Percentiles rank a stretch among this genome's conserved stretches.
Conservation (phyloP, 2,888 invertebrate species). For the Leptodirus hochenwartii region DNA sequence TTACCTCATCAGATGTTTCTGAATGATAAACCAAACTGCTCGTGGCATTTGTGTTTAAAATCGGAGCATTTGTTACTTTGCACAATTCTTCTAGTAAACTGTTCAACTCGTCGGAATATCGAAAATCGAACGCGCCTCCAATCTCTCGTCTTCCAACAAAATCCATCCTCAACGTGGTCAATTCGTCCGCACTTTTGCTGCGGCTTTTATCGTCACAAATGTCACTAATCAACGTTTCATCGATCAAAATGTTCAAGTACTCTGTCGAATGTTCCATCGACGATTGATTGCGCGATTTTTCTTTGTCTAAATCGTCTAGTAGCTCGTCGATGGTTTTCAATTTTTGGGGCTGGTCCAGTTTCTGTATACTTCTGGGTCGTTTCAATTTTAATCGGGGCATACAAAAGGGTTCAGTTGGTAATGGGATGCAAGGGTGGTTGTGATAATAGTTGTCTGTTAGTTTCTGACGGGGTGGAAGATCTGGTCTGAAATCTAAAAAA, state of each 20-base stretch:
- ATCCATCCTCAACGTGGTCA: constrained; percentile 8
- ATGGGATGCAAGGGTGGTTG: too few relatives aligned
- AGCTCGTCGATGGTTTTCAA: constrained; percentile 22
- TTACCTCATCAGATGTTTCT: constrained; percentile 22
- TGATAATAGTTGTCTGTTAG: too few relatives aligned
- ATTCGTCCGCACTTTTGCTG: constrained; percentile 13
- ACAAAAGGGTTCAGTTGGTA: too few relatives aligned
- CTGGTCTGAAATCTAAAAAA: too few relatives aligned
- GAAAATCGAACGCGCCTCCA: neutral
- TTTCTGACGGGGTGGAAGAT: too few relatives aligned
- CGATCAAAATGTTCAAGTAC: constrained; percentile 23
- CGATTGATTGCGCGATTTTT: constrained; percentile 14
- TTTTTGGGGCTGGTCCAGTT: constrained; percentile 12
- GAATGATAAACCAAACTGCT: constrained; percentile 21
- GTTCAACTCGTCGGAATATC: constrained; percentile 24
- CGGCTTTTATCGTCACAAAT: constrained; percentile 6
- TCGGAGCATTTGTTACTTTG: constrained; percentile 26
- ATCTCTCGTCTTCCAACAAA: constrained; percentile 11
- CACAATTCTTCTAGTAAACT: constrained; percentile 23
- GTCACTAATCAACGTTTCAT: too few relatives aligned
- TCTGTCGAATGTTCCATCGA: constrained; percentile 17
- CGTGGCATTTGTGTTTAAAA: constrained; percentile 24
- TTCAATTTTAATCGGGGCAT: constrained; percentile 6
- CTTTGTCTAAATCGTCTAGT: constrained; percentile 20
- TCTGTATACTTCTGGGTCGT: constrained; percentile 1